Base-by-base conservation (phyloP, 2,888 invertebrate genomes). In the Creontiades dilutus region DNA sequence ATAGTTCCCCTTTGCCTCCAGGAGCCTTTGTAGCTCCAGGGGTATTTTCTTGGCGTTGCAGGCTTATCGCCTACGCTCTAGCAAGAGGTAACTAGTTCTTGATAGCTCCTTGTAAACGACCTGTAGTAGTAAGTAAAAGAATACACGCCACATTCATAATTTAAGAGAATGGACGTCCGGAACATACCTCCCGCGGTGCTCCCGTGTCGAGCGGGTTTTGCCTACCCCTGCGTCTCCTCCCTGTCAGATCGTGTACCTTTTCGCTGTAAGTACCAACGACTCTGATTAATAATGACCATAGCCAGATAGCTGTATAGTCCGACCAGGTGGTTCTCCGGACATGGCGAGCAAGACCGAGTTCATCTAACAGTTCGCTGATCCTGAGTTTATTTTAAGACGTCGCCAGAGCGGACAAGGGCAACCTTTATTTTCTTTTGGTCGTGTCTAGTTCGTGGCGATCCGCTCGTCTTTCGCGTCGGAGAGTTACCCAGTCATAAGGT, bases 281-380 rank as follows among this genome's bases (percentile, higher is more conserved):
- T 14, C 16, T 16, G 16, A 52, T 52, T 16, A 52, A 52, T 13
- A 52, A 52, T 52, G 52, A 52, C 52, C 52, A 16, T 14, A 52
- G 52, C 52, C 16, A 16, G 52, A 11, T 11, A 52, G 37, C 37
- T 37, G 37, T 37, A 37, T 7, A 7, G 37, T 2, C n/a, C 37
- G 37, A 37, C 68, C 68, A 68, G 68, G 68, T 68, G 68, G 23
- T 68, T 5, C 23, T 19, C 19, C n/a, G 1, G 68, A 27, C 68
- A 13, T 19, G 23, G 23, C 9, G 23, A 68, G 68, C 68, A 2
- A 16, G n/a, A 16, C 57, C 12, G 13, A 68, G 68, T 68, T 68
- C 68, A 68, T 23, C 68, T 68, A 68, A 68, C 68, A 68, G 68
- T 68, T 68, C 68, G 68, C 68, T 68, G 68, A 68, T 68, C 68